These are phyloP conservation scores for Venustoraphidia nigricollis DNA, from an alignment of 2,888 invertebrate genomes.

Conservation along the genomic window DNA sequence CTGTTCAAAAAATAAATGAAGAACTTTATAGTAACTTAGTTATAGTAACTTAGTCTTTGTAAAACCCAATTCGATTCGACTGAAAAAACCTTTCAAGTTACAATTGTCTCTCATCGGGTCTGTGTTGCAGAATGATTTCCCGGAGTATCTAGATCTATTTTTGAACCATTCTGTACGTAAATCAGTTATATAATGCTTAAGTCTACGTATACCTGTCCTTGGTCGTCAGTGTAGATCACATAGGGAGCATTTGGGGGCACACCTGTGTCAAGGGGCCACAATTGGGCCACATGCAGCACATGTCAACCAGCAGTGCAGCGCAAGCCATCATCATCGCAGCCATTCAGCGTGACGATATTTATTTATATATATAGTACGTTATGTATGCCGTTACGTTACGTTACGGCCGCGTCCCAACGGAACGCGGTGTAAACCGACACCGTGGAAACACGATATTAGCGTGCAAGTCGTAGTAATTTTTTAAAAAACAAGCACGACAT, in stretches of 20 bases:
- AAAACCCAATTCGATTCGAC: too few species aligned
- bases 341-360: slow-evolving; percentile 27
- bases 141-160: too few species aligned
- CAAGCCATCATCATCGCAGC: slow-evolving; percentile 29
- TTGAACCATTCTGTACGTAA: too few species aligned
- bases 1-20: too few species aligned
- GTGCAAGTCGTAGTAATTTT: background rate
- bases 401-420: slow-evolving; percentile 19
- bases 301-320: slow-evolving; percentile 10
- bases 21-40: too few species aligned
- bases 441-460: background rate
- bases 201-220: slow-evolving; percentile 71
- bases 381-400: slow-evolving; percentile 19
- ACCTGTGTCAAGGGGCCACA: slow-evolving; percentile 46
- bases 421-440: background rate
- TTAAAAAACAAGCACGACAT: background rate
- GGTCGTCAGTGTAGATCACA: slow-evolving; percentile 91
- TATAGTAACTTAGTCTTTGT: too few species aligned
- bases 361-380: too few species aligned
- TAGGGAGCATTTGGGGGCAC: slow-evolving; percentile 82
- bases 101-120: too few species aligned
- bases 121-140: too few species aligned
- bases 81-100: too few species aligned
- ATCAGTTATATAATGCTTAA: too few species aligned
- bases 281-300: slow-evolving; percentile 20